phyloP scores from a whole-genome alignment of 2,888 invertebrate species.

The Leptinotarsa peninsularis region DNA sequence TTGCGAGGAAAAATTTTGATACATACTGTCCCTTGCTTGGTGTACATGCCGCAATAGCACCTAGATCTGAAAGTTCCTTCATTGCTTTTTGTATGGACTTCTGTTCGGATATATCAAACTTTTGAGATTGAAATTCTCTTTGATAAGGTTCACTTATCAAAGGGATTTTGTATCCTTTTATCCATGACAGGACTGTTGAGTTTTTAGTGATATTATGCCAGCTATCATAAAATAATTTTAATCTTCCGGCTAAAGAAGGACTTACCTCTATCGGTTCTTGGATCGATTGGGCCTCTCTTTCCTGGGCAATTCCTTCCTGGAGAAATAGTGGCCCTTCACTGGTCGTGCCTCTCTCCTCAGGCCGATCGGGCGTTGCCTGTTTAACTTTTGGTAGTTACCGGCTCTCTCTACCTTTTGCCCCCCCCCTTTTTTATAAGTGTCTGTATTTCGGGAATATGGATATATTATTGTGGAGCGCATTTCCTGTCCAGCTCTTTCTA shows the following conservation, averaged over 20 bases:
- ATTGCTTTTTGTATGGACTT: neutral
- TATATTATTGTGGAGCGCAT: neutral
- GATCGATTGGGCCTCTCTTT: neutral
- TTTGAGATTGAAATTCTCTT: neutral
- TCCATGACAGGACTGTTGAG: no score
- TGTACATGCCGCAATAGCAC: neutral
- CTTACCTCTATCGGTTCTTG: no score
- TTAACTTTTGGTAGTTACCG: neutral
- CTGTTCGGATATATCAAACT: neutral
- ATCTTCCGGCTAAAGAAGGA: neutral
- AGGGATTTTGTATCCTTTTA: neutral
- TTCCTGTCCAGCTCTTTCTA: neutral
- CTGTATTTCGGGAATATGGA: neutral
- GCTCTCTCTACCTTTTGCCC: neutral
- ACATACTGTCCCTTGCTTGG: neutral
- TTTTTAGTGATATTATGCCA: neutral
- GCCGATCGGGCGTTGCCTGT: neutral
- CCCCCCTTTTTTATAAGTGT: neutral
- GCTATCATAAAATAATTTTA: neutral
- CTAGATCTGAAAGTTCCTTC: neutral
- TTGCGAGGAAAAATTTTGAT: neutral
- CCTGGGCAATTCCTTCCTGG: neutral
- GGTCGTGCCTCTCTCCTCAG: neutral
- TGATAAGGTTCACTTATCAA: neutral
- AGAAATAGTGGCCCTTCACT: neutral